phyloP scores from a whole-genome alignment of 2,888 invertebrate species.

The Clepsis dumicolana region DNA sequence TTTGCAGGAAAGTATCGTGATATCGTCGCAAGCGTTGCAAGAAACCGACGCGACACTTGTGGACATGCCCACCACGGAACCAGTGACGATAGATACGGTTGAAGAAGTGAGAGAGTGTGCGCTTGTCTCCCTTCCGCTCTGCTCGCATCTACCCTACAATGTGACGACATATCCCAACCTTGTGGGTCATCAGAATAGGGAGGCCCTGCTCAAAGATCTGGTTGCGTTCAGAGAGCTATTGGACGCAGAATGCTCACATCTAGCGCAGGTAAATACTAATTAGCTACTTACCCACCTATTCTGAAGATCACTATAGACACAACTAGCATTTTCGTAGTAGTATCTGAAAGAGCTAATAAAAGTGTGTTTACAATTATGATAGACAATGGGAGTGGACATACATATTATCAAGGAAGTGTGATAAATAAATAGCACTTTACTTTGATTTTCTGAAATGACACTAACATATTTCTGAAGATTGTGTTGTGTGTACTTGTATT shows the following conservation, averaged over 20 bases:
- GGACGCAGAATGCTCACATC: conserved; percentile 95
- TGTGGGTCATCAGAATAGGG: conserved; percentile 88
- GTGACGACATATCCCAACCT: conserved; percentile 94
- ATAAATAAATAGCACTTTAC: too few species aligned
- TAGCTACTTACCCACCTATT: neutral
- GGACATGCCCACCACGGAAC: conserved; percentile 75
- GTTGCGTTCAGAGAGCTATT: conserved; percentile 94
- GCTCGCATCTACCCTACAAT: conserved; percentile 91
- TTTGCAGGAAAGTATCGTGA: conserved; percentile 78
- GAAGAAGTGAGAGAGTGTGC: conserved; percentile 89
- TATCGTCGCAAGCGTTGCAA: conserved; percentile 76
- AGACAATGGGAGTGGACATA: too few species aligned
- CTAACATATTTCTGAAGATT: too few species aligned
- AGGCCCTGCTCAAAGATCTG: conserved; percentile 90
- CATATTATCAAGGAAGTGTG: too few species aligned
- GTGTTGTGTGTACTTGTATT: too few species aligned
- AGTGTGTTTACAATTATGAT: too few species aligned
- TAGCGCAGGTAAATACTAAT: conserved; percentile 87
- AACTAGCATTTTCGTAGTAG: too few species aligned
- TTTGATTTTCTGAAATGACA: too few species aligned
- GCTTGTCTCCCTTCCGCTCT: conserved; percentile 88
- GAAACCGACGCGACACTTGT: conserved; percentile 71
- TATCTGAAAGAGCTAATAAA: too few species aligned
- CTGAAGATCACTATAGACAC: too few species aligned
- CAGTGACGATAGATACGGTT: conserved; percentile 72